Evolutionary conservation across 2,113 vertebrate genomes (phyloP).

Genomic region (Scomber scombrus): DNA sequence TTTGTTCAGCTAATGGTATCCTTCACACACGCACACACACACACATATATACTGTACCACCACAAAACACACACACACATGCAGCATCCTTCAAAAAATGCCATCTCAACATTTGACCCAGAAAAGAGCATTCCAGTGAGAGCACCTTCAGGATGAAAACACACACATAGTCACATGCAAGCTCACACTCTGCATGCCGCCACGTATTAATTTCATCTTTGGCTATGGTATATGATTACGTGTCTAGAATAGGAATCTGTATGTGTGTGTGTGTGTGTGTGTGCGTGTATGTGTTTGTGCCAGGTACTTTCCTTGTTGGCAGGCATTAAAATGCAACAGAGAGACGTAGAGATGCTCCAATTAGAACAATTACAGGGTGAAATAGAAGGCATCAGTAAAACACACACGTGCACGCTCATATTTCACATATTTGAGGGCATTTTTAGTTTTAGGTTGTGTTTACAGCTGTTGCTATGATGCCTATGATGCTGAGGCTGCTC

Average conservation of each 20-base stretch:
- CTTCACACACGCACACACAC: slow-evolving; percentile 45
- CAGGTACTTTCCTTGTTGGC: slow-evolving; percentile 70
- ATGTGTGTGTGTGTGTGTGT: slow-evolving; percentile 6
- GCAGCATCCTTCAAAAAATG: slow-evolving; percentile 44
- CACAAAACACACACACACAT: slow-evolving; percentile 25
- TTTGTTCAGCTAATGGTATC: slow-evolving; percentile 74
- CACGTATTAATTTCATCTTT: slow-evolving; percentile 46
- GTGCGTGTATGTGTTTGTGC: slow-evolving; percentile 2
- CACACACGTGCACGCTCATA: slow-evolving; percentile 4
- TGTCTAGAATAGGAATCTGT: slow-evolving; percentile 18
- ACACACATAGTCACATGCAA: background rate
- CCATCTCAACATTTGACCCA: slow-evolving; percentile 64
- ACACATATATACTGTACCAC: slow-evolving; percentile 17
- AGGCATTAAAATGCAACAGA: slow-evolving; percentile 36
- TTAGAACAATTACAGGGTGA: slow-evolving; percentile 64
- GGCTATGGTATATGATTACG: slow-evolving; percentile 40
- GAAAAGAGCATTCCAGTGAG: slow-evolving; percentile 64
- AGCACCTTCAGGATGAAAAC: slow-evolving; percentile 55
- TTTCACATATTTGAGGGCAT: slow-evolving; percentile 46
- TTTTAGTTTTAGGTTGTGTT: slow-evolving; percentile 17
- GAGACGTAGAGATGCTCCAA: slow-evolving; percentile 44
- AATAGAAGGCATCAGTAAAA: slow-evolving; percentile 14
- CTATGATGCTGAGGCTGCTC: background rate
- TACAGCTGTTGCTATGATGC: background rate
- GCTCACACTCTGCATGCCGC: slow-evolving; percentile 33